A percentile compares a stretch with the other conserved stretches of the same genome.
Evolutionary conservation across 2,888 invertebrate genomes (phyloP).

Genomic region (Athalia rosae): DNA sequence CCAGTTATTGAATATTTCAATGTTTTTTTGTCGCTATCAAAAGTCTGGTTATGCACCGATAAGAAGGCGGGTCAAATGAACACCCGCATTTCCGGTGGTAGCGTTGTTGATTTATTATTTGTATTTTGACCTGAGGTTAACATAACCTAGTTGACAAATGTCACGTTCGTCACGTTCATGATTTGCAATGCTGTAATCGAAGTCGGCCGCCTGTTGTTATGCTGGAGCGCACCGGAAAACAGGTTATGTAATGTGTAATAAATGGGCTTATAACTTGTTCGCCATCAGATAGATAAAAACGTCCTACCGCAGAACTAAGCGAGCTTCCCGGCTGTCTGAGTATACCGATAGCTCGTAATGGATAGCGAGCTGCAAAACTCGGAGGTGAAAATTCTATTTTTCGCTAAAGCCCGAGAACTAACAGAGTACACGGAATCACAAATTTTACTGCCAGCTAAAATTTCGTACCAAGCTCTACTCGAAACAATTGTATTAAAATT

Average conservation of each 20-base stretch:
- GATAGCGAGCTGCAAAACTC: conserved; percentile 43
- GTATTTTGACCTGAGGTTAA: conserved; percentile 8
- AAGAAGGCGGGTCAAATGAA: background rate
- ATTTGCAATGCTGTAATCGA: background rate
- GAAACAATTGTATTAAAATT: conserved; percentile 78
- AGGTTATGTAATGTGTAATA: conserved; percentile 5
- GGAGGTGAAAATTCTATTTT: conserved; percentile 86
- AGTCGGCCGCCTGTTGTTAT: background rate
- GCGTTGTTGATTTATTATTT: background rate
- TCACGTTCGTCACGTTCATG: conserved; percentile 5
- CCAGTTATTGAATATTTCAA: background rate
- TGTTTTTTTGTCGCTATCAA: too few species aligned
- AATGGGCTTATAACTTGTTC: background rate
- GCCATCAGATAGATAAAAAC: background rate
- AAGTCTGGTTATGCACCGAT: too few species aligned
- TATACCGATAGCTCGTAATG: conserved; percentile 49
- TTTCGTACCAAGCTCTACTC: conserved; percentile 78
- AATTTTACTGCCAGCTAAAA: conserved; percentile 75
- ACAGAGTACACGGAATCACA: conserved; percentile 79
- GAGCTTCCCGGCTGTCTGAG: conserved; percentile 15
- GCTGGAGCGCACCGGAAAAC: too few species aligned
- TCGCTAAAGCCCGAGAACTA: conserved; percentile 92
- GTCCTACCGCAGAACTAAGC: conserved; percentile 1
- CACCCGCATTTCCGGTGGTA: background rate
- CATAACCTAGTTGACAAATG: conserved; percentile 24